Base-by-base conservation (phyloP, 2,888 invertebrate species). In the Spilarctia lutea region DNA sequence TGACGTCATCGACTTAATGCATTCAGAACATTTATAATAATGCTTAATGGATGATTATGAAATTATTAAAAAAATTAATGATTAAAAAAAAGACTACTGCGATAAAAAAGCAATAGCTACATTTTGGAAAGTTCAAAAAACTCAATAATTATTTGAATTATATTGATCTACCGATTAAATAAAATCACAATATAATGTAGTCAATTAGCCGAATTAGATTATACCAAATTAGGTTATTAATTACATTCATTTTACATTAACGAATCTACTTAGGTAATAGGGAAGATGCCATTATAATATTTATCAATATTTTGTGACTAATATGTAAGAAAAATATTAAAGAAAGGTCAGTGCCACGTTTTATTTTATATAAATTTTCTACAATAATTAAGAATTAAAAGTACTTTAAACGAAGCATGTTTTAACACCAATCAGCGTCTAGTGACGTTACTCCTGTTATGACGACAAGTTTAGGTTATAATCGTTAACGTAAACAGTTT, bases 1-100 rank as follows among this genome's bases (percentile, higher is more conserved):
- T 20, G 52, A 24, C 52, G 10, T 56, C 52, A 56, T n/a, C n/a
- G 66, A 68, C 68, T 60, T 68, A 77, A 18, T 56, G 60, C 10
- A 4, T 13, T n/a, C 27, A 27, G 18, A 56, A n/a, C 56, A 56
- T 56, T 48, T 20, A 45, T 45, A 18, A 1, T 3, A 52, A 20
- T 52, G 20, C 24, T 52, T 52, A 45, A 24, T 48, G 48, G 7
- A 48, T 6, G 20, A 20, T 48, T 48, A 52, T 52, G 52, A 52
- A 52, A 20, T 24, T 24, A 24, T 3, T 39, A 24, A 24, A 52
- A 20, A 20, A 20, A 48, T 0, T 4, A 16, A 16, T 13, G 16
- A 18, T 45, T 45, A 16, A 45, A 45, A 45, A 18, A 18, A 20
- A 48, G 3, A 48, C 24, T 20, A 24, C 16, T 48, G 48, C 24